Evolutionary conservation across 2,888 invertebrate species (phyloP), one percentile per base, ranked within the genome.

Genomic region (Lasioglossum lativentre): DNA sequence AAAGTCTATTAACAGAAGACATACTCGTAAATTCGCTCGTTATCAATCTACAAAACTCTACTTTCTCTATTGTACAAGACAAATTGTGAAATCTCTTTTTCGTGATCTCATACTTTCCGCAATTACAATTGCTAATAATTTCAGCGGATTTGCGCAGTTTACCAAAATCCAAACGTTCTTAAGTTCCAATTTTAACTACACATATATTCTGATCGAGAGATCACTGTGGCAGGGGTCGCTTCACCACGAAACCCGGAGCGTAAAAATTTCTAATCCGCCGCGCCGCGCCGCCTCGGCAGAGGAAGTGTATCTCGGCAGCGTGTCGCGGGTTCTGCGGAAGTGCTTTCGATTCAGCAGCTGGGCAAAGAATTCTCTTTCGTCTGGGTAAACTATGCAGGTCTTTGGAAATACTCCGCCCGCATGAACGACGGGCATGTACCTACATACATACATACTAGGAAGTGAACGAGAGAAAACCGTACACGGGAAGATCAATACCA

Each of bases 401-500:
- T 74, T 85, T 83, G 81, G 83, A 88, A 87, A 81, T 75, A 76
- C 82, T 80, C 66, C 19, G 40, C 27, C 63, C 72, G 63, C 42
- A 47, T 6, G 78, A 70, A 27, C 66, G 52, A 42, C 56, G 74
- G 56, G 59, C 78, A 76, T 47, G 78, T 10, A n/a, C n/a, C n/a
- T n/a, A n/a, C n/a, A n/a, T n/a, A n/a, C n/a, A n/a, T n/a, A 52
- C 47, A 52, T 40, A 73, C 81, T 42, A 59, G 75, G 79, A 80
- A 83, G 72, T 66, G 81, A 83, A 80, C 82, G 80, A 87, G 80
- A 83, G 86, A 78, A 83, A 87, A 86, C 74, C 76, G 80, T 81
- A 78, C 71, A 73, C 75, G 14, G 82, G 75, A 78, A 82, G 87
- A 90, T 90, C 90, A 90, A 90, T 90, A 90, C 88, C 82, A 72